Percentiles rank a stretch among this genome's conserved stretches.
Evolutionary conservation across 2,888 invertebrate genomes (phyloP).

Genomic region (Acleris laterana): DNA sequence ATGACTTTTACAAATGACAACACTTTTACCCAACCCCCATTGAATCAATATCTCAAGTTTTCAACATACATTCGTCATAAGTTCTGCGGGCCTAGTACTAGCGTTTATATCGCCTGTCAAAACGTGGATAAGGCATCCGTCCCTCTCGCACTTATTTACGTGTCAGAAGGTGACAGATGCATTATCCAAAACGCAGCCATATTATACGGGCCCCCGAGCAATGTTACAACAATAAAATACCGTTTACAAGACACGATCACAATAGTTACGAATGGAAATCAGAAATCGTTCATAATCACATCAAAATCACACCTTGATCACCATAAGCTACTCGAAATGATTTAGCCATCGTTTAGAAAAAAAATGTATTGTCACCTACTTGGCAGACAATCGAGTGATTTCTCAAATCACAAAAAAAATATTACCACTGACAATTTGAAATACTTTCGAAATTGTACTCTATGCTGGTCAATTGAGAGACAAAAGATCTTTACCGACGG

Average conservation of each 20-base stretch:
- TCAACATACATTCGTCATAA: no score
- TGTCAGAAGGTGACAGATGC: no score
- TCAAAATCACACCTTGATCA: constrained; percentile 63
- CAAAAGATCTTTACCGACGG: neutral
- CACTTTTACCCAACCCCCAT: no score
- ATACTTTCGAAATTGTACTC: neutral
- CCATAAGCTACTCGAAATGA: constrained; percentile 80
- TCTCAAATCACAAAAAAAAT: constrained; percentile 43
- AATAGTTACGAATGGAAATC: constrained; percentile 51
- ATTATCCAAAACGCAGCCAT: no score
- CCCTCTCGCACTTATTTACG: no score
- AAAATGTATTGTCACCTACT: constrained; percentile 79
- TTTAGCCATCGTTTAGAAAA: constrained; percentile 57
- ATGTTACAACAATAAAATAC: constrained; percentile 17
- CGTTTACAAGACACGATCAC: constrained; percentile 18
- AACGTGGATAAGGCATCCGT: no score
- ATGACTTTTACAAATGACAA: no score
- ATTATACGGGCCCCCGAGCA: no score
- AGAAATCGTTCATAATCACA: constrained; percentile 72
- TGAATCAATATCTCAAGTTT: no score
- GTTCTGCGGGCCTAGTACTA: no score
- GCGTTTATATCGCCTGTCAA: no score
- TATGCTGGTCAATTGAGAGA: neutral
- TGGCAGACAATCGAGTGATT: constrained; percentile 73
- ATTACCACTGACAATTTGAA: neutral